These are phyloP conservation scores for Phortica magna DNA, from an alignment of 2,888 invertebrate species.

Conservation along the genomic window DNA sequence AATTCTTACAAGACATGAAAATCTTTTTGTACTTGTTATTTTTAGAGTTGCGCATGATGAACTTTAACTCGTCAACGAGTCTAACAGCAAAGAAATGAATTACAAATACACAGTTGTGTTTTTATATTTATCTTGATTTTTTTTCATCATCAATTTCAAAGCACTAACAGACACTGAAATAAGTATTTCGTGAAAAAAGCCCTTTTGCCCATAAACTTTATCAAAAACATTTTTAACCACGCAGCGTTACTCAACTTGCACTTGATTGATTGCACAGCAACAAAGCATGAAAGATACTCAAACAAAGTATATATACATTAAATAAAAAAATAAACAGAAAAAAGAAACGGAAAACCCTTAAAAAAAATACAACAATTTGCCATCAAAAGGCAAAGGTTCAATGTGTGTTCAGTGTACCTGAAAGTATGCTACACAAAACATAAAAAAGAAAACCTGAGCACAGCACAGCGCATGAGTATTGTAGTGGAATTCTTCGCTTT, in stretches of 20 bases:
- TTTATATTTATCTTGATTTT: not conserved
- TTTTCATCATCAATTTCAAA: conserved; percentile 10
- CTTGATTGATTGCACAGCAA: conserved; percentile 31
- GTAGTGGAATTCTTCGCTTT: conserved; percentile 7
- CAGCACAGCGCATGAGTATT: not conserved
- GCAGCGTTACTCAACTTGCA: conserved; percentile 6
- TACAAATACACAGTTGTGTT: not conserved
- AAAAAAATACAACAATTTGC: no score
- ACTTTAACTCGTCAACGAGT: conserved; percentile 22
- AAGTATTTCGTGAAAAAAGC: not conserved
- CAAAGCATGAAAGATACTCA: not conserved
- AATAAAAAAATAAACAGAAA: not conserved
- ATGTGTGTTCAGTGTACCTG: conserved; percentile 11
- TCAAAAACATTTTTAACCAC: not conserved
- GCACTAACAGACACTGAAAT: not conserved
- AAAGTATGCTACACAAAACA: conserved; percentile 20
- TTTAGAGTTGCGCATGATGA: conserved; percentile 27
- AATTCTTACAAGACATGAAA: conserved; percentile 23
- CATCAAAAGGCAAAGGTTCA: not conserved
- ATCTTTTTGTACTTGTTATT: conserved; percentile 19
- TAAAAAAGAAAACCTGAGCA: not conserved
- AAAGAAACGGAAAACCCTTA: no score
- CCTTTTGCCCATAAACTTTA: conserved; percentile 4
- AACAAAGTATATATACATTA: not conserved
- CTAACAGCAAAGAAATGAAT: not conserved